phyloP scores from a whole-genome alignment of 2,797 vertebrate species.

The Eulemur coronatus region DNA sequence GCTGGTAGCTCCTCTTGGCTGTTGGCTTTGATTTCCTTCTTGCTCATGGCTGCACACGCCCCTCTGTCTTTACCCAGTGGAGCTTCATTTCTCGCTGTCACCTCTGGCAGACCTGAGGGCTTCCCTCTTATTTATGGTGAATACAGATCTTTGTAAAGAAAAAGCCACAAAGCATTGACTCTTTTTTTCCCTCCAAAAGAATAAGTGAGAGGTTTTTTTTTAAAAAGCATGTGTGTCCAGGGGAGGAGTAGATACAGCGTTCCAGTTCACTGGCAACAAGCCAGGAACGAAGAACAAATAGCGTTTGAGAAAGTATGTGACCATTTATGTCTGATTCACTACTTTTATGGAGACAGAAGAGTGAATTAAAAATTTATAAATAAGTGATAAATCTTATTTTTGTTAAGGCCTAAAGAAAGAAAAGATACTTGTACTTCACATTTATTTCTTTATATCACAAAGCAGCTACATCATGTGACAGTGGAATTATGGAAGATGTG shows the following conservation, averaged over 20 bases:
- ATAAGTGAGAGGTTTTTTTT: constrained; percentile 1
- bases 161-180: not conserved
- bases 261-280: not conserved
- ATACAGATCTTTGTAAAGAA: constrained; percentile 3
- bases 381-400: not conserved
- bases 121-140: not conserved
- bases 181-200: not conserved
- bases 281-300: not conserved
- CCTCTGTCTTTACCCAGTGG: not conserved
- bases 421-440: not conserved
- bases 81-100: not conserved
- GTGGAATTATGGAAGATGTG: constrained; percentile 81
- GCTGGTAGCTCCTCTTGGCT: not conserved
- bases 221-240: not conserved
- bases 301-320: not conserved
- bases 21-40: not conserved
- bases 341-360: not conserved
- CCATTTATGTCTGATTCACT: not conserved
- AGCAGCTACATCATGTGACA: constrained; percentile 86
- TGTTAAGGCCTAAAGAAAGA: not conserved
- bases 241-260: fast-evolving
- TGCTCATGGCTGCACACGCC: not conserved
- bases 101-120: not conserved
- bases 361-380: not conserved
- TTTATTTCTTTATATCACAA: constrained; percentile 42